Base-by-base conservation (phyloP, 1,140 invertebrate species). In the Drosophila azteca region DNA sequence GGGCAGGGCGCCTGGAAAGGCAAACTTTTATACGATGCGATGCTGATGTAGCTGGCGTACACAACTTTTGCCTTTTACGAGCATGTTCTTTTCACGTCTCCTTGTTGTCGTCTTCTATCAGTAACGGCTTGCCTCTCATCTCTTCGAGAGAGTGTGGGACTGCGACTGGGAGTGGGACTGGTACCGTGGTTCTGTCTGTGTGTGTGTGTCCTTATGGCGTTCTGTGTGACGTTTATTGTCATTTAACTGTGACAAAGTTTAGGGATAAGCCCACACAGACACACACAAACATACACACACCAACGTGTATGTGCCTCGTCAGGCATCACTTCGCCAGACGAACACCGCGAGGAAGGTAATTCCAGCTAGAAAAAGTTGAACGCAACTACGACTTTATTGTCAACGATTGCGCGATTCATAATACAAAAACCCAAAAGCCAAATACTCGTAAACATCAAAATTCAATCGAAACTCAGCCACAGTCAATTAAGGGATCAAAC, bases 191-290 rank as follows among this genome's bases (percentile, higher is more conserved):
- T 50, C 17, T 15, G 54, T 43, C 57, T 55, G 79, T 73, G 49
- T 51, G 67, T 51, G 67, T 59, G 62, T 76, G 78, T 39, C 35
- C 82, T 85, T 85, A 81, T 87, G 82, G 78, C 82, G 78, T 77
- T 87, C 88, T 87, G 82, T 88, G 83, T 87, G 82, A 87, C 82
- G 88, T 87, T 87, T 87, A 87, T 87, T 87, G 82, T 87, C 84
- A 87, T 88, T 87, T 88, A 88, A 87, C 83, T 88, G 82, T 88
- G 83, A 87, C 78, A 87, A 87, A 87, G 79, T 87, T 87, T 82
- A 70, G 74, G 80, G 80, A 83, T 84, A 84, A 84, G 77, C 80
- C 84, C 65, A 65, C 80, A 76, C 80, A 76, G 20, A 35, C 35
- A 7, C 39, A 20, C 6, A 43, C 39, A 68, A 35, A 35, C 66